Conservation (phyloP, 2,888 invertebrate species). For the Trissolcus japonicus region DNA sequence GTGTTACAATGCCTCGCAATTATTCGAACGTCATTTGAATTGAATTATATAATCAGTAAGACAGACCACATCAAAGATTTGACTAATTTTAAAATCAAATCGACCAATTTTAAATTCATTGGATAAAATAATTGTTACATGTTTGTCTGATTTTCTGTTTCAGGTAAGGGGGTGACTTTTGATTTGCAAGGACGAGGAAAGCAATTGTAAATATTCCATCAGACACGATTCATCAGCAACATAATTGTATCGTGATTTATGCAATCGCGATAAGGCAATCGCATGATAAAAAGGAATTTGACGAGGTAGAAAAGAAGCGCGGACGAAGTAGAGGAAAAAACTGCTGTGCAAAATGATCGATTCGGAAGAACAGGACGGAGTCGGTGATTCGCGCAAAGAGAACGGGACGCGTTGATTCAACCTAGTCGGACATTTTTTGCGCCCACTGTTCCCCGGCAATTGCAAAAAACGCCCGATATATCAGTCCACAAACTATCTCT, state of each 20-base stretch:
- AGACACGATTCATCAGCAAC: slow-evolving; percentile 37
- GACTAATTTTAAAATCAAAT: too few relatives aligned
- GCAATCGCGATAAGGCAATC: slow-evolving; percentile 43
- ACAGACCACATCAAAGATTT: too few relatives aligned
- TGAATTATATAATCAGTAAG: too few relatives aligned
- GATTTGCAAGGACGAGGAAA: slow-evolving; percentile 11
- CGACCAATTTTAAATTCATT: neutral
- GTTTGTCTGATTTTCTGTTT: slow-evolving; percentile 29
- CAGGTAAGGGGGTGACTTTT: slow-evolving; percentile 34
- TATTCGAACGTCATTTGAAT: too few relatives aligned
- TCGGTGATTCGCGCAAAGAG: slow-evolving; percentile 22
- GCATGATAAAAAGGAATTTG: slow-evolving; percentile 45
- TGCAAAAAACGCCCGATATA: neutral
- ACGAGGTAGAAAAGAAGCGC: slow-evolving; percentile 4
- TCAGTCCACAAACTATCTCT: neutral
- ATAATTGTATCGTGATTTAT: slow-evolving; percentile 52
- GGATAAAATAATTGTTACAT: neutral
- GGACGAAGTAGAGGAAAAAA: slow-evolving; percentile 12
- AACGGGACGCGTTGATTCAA: slow-evolving; percentile 5
- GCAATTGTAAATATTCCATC: slow-evolving; percentile 28
- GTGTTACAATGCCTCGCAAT: too few relatives aligned
- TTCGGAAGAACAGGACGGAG: slow-evolving; percentile 33
- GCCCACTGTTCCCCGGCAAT: slow-evolving; percentile 2
- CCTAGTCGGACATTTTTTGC: slow-evolving; percentile 33
- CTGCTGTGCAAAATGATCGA: slow-evolving; percentile 39